Percentiles rank a stretch among this genome's conserved stretches.
Evolutionary conservation across 1,140 invertebrate species (phyloP).

Genomic region (Saccostrea cuccullata): DNA sequence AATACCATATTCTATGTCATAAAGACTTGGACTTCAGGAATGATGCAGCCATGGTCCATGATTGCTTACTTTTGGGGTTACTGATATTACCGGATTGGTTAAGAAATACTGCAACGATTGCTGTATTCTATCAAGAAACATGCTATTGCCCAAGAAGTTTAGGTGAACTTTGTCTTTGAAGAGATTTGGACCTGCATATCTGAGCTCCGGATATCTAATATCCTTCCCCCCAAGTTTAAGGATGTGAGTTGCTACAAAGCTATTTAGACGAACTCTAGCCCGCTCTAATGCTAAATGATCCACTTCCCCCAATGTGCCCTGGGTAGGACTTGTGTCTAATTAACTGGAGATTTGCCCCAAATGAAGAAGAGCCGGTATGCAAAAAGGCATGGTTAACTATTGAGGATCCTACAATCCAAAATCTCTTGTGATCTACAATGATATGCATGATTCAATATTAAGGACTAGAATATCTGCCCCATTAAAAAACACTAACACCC

Average conservation of each 20-base stretch:
- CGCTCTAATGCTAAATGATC: not conserved
- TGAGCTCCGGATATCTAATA: not conserved
- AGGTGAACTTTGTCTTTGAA: not conserved
- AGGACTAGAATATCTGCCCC: no score
- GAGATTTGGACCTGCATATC: not conserved
- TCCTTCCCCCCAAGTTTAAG: not conserved
- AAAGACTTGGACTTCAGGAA: no score
- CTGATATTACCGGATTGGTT: not conserved
- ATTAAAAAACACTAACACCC: no score
- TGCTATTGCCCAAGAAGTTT: not conserved
- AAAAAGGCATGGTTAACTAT: slow-evolving; percentile 45
- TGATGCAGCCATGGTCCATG: no score
- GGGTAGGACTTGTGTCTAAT: slow-evolving; percentile 26
- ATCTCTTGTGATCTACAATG: slow-evolving; percentile 15
- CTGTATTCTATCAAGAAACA: not conserved
- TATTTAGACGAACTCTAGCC: not conserved
- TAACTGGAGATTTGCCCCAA: slow-evolving; percentile 2
- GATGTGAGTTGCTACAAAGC: not conserved
- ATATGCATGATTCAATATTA: not conserved
- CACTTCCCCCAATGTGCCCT: slow-evolving; percentile 5
- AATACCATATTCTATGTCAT: no score
- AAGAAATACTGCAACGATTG: not conserved
- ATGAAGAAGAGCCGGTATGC: not conserved
- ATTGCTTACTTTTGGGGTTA: no score
- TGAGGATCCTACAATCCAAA: slow-evolving; percentile 51